A percentile compares a stretch with the other conserved stretches of the same genome.
phyloP scores from a whole-genome alignment of 2,797 vertebrate species.

The Phrynocephalus vlangalii region DNA sequence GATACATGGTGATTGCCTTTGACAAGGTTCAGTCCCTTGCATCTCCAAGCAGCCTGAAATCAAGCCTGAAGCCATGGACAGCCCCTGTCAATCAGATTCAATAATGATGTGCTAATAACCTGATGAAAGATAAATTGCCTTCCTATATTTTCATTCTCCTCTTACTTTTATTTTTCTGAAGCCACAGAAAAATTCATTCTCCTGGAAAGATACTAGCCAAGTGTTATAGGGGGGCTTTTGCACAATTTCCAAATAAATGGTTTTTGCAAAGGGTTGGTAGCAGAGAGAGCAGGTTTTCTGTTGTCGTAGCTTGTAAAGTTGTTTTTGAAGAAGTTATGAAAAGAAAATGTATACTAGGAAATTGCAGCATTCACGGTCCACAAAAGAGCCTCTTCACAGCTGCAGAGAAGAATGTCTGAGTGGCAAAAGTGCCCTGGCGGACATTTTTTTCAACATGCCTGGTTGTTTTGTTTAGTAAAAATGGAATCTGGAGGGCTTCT shows the following conservation, averaged over 20 bases:
- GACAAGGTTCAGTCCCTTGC: no score
- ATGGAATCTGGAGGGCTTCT: slow-evolving; percentile 29
- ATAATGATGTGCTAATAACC: no score
- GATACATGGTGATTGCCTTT: no score
- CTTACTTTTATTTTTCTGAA: background rate
- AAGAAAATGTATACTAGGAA: slow-evolving; percentile 71
- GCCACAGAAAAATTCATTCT: slow-evolving; percentile 41
- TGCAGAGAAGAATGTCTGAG: slow-evolving; percentile 64
- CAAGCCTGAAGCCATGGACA: no score
- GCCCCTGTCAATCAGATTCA: no score
- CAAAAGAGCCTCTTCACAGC: slow-evolving; percentile 72
- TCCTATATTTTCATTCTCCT: background rate
- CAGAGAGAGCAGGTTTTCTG: slow-evolving; percentile 57
- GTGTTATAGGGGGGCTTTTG: slow-evolving; percentile 33
- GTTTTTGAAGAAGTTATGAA: slow-evolving; percentile 72
- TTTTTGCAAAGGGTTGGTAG: background rate
- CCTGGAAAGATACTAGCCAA: slow-evolving; percentile 49
- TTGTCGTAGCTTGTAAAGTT: slow-evolving; percentile 63
- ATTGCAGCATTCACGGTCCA: slow-evolving; percentile 70
- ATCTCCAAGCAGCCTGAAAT: no score
- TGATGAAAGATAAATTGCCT: background rate
- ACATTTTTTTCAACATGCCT: slow-evolving; percentile 59
- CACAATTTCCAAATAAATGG: slow-evolving; percentile 61
- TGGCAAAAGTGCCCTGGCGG: slow-evolving; percentile 57
- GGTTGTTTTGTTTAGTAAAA: slow-evolving; percentile 51